phyloP scores from a whole-genome alignment of 2,113 vertebrate species.

The Menura novaehollandiae region DNA sequence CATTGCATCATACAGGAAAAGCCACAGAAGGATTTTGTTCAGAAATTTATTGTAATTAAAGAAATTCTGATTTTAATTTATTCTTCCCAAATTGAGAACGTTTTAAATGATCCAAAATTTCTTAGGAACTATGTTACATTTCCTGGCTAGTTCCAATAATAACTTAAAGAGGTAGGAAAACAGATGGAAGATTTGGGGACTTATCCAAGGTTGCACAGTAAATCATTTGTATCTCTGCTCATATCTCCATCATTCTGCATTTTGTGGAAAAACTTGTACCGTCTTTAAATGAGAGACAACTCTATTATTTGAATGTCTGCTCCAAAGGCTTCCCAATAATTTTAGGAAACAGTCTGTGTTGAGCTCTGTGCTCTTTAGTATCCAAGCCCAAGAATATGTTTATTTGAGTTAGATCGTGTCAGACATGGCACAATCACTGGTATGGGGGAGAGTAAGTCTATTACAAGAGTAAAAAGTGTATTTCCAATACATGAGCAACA shows the following conservation, averaged over 20 bases:
- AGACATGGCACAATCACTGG: too few relatives aligned
- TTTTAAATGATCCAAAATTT: not conserved
- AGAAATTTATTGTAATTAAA: not conserved
- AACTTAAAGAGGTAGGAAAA: not conserved
- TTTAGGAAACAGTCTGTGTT: not conserved
- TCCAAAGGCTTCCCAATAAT: not conserved
- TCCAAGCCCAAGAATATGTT: not conserved
- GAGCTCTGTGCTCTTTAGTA: not conserved
- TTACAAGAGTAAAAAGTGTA: not conserved
- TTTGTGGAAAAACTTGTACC: not conserved
- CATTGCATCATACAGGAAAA: not conserved
- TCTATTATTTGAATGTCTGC: not conserved
- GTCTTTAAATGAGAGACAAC: not conserved
- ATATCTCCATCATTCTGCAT: not conserved
- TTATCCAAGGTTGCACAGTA: not conserved
- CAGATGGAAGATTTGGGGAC: not conserved
- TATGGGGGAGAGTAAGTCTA: not conserved
- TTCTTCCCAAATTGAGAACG: not conserved
- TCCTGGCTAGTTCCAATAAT: not conserved
- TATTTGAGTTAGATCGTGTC: not conserved
- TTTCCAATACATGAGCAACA: not conserved
- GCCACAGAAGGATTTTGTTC: not conserved
- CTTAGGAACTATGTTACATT: not conserved
- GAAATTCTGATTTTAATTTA: not conserved
- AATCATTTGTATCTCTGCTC: not conserved